A percentile compares a stretch with the other conserved stretches of the same genome.
phyloP scores from a whole-genome alignment of 64 coral and sea anemone species.

The Porites lutea region DNA sequence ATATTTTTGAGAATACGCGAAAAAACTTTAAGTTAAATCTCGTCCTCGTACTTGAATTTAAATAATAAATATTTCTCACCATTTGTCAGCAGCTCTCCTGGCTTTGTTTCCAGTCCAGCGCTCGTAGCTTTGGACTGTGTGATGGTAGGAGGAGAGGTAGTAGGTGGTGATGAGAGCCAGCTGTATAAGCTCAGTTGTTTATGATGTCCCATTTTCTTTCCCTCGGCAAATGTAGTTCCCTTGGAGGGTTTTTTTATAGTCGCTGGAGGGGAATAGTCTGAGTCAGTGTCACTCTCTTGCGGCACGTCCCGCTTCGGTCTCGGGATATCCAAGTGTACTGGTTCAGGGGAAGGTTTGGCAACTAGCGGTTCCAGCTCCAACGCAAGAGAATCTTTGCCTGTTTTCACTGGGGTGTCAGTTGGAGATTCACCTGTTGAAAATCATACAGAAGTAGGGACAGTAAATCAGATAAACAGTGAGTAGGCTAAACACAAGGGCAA shows the following conservation, averaged over 20 bases:
- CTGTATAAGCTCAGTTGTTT: slow-evolving; percentile 93
- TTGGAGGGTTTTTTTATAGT: slow-evolving; percentile 76
- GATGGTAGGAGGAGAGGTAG: slow-evolving; percentile 63
- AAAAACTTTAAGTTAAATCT: too few relatives aligned
- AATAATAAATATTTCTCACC: neutral
- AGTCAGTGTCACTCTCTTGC: slow-evolving; percentile 67
- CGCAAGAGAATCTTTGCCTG: neutral
- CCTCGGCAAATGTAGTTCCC: slow-evolving; percentile 26
- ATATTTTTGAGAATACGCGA: too few relatives aligned
- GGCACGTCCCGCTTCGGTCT: slow-evolving; percentile 6
- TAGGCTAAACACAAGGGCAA: too few relatives aligned
- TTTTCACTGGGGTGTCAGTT: slow-evolving; percentile 9
- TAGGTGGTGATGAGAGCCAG: slow-evolving; percentile 86
- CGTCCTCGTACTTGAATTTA: too few relatives aligned
- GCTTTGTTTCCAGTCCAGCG: slow-evolving; percentile 18
- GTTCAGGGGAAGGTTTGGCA: neutral
- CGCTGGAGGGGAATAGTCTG: slow-evolving; percentile 72
- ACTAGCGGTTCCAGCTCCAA: slow-evolving; percentile 23
- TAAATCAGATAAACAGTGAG: too few relatives aligned
- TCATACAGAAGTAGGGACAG: neutral
- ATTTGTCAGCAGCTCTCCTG: neutral
- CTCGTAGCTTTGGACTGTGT: slow-evolving; percentile 23
- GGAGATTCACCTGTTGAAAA: neutral
- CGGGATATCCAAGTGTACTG: slow-evolving; percentile 2
- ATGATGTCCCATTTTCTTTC: slow-evolving; percentile 74